Evolutionary conservation across 2,797 vertebrate genomes (phyloP).

Genomic region (Hybognathus amarus): DNA sequence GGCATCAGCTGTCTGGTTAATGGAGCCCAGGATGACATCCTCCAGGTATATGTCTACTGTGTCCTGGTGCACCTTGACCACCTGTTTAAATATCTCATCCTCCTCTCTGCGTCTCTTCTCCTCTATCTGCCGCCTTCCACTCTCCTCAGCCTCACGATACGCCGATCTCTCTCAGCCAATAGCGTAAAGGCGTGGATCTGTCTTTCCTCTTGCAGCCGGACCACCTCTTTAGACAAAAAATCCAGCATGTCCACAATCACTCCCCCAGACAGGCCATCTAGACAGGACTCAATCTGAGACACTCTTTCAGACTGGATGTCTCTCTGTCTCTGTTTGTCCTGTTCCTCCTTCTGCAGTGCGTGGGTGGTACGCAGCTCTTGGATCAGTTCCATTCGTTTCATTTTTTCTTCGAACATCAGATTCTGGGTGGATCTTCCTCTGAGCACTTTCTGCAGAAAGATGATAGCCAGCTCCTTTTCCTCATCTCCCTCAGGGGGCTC

Average conservation of each 20-base stretch:
- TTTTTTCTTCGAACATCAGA: conserved; percentile 88
- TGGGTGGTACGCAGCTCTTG: conserved; percentile 85
- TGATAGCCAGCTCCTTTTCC: conserved; percentile 86
- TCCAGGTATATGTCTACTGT: conserved; percentile 91
- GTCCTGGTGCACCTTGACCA: conserved; percentile 88
- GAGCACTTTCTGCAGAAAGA: conserved; percentile 87
- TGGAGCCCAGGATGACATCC: conserved; percentile 83
- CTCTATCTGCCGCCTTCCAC: conserved; percentile 88
- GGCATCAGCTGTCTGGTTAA: conserved; percentile 81
- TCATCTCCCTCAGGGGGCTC: conserved; percentile 84
- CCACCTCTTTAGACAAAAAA: conserved; percentile 90
- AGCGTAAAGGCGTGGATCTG: conserved; percentile 87
- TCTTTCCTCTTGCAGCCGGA: conserved; percentile 89
- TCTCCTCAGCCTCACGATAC: conserved; percentile 90
- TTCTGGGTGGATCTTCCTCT: conserved; percentile 88
- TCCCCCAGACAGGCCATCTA: conserved; percentile 78
- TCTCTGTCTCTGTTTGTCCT: conserved; percentile 77
- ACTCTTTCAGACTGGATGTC: conserved; percentile 73
- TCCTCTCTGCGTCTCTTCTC: conserved; percentile 83
- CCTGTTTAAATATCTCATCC: conserved; percentile 92
- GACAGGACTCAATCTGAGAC: conserved; percentile 73
- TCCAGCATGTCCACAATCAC: conserved; percentile 83
- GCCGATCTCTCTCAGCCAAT: conserved; percentile 87
- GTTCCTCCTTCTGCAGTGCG: conserved; percentile 80
- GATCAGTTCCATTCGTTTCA: conserved; percentile 85